phyloP scores from a whole-genome alignment of 2,113 vertebrate species.

The Scytalopus superciliaris region DNA sequence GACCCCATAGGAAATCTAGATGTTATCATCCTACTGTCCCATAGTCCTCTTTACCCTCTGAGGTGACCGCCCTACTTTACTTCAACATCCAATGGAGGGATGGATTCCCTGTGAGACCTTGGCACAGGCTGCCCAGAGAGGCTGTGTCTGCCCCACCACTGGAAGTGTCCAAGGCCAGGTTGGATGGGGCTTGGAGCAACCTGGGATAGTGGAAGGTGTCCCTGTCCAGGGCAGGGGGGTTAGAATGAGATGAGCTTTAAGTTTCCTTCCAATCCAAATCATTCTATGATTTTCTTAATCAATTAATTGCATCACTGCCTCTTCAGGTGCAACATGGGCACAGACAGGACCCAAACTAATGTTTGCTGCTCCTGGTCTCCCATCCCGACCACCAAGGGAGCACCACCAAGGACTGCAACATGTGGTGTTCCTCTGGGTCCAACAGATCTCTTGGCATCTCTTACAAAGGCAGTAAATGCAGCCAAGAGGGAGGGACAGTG shows the following conservation, averaged over 20 bases:
- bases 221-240: neutral
- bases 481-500: neutral
- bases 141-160: neutral
- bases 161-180: accelerated
- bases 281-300: neutral
- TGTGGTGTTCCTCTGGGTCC: neutral
- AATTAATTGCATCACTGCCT: neutral
- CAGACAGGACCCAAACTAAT: neutral
- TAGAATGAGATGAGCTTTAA: neutral
- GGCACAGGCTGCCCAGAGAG: neutral
- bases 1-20: neutral
- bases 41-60: neutral
- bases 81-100: too few relatives aligned
- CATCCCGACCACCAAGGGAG: accelerated
- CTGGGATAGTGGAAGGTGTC: neutral
- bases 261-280: neutral
- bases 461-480: neutral
- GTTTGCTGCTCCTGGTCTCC: neutral
- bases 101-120: neutral
- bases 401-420: neutral
- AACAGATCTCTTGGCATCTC: neutral
- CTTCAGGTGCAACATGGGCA: neutral
- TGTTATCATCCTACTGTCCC: neutral
- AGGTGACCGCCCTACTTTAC: neutral
- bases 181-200: accelerated